Evolutionary conservation across 2,113 vertebrate species (phyloP), one percentile per base, ranked within the genome.

Genomic region (Morone chrysops): DNA sequence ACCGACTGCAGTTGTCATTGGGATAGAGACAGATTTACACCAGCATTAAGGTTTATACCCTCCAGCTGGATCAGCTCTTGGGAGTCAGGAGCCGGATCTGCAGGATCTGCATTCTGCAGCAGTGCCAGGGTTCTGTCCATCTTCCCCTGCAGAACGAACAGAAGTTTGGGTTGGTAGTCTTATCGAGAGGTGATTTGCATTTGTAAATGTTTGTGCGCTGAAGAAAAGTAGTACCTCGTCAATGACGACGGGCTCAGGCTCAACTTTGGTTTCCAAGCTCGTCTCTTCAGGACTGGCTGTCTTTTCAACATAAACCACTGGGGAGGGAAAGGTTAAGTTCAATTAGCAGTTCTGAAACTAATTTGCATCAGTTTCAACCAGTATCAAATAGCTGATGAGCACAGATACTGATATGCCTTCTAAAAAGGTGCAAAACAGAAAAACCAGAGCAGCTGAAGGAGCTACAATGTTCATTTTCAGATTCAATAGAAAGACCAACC

Each of bases 71-170:
- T 85, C 12, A 99, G 96, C 59, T 97, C 97, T 13, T 93, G 66
- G 22, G 96, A 93, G 81, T 99, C 98, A 0, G 97, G 97, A 74
- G 95, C 92, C 12, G 96, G 81, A 87, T 97, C 96, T 1, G 97
- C 96, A 41, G 98, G 98, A 89, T 99, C 97, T 85, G 97, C 96
- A 70, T 97, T 99, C 94, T 97, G 98, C 18, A 99, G 96, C 9
- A 97, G 91, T 45, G 96, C 96, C 85, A 99, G 90, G 0, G 97
- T 93, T 91, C 95, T 95, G 94, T 99, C 96, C 98, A 99, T 99
- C 90, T 98, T 99, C 11, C 92, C 96, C 98, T 99, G 90, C 36
- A 92, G 78, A 82, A 0, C 70, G 36, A 78, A 8, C 9, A 72
- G 16, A 78, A 18, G 31, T 36, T 17, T 7, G 13, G 11, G 47